phyloP scores from a whole-genome alignment of 1,140 invertebrate genomes.

The Drosophila seguyi region DNA sequence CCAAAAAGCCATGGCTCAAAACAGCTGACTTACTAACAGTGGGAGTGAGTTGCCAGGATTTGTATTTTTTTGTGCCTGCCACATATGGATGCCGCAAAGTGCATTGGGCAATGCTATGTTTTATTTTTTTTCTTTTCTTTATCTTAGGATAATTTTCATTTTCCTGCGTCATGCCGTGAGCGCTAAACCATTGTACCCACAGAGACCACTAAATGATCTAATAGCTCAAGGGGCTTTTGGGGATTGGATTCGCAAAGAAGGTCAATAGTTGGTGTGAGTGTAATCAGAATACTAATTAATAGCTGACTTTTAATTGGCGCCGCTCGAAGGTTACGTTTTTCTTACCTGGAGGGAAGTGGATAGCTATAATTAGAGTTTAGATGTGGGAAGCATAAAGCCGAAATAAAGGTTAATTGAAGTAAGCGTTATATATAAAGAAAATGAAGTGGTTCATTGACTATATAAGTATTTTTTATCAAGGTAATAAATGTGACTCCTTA shows the following conservation, averaged over 20 bases:
- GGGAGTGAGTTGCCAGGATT: conserved; percentile 31
- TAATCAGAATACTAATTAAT: conserved; percentile 41
- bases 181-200: background rate
- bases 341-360: conserved; percentile 1
- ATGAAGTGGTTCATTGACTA: no score
- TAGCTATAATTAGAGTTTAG: conserved; percentile 22
- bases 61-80: conserved; percentile 1
- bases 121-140: background rate
- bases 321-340: conserved; percentile 14
- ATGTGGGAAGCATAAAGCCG: background rate
- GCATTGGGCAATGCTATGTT: conserved; percentile 22
- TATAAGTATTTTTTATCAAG: no score
- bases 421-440: background rate
- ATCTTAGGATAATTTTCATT: background rate
- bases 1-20: conserved; percentile 43
- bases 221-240: conserved; percentile 9
- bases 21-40: conserved; percentile 38
- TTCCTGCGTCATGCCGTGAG: conserved; percentile 6
- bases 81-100: conserved; percentile 42
- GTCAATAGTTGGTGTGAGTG: conserved; percentile 26
- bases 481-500: background rate
- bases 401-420: background rate
- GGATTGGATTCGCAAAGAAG: conserved; percentile 23
- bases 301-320: conserved; percentile 18
- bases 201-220: conserved; percentile 23